Evolutionary conservation across 2,888 invertebrate species (phyloP), one percentile per base, ranked within the genome.

Genomic region (Steinernema hermaphroditum): DNA sequence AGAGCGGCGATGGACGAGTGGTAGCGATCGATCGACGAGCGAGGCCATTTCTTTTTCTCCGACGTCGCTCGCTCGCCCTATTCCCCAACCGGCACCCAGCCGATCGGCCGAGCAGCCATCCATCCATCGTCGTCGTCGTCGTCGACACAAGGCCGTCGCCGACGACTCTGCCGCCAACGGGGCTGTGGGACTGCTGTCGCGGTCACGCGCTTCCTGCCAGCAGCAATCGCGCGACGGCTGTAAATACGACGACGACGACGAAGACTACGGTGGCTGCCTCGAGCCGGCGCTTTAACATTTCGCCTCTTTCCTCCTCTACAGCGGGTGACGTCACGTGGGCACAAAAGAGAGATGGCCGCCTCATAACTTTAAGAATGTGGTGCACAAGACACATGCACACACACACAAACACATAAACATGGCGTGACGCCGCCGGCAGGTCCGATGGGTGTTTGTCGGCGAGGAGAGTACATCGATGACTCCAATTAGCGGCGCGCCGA

Each of bases 121-220:
- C 62, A 62, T 62, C 32, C 62, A n/a, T n/a, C 27, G 16, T 62
- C 62, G 16, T 27, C 32, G 37, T 12, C 46, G n/a, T 22, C 50
- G 50, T 12, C 62, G 62, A 62, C 32, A 62, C 62, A 62, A 62
- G 62, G 62, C 62, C 54, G 54, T 24, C 24, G 54, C 14, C 46
- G 43, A 41, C 43, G 43, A 41, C 43, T 8, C 43, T 19, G 54
- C 54, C 62, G 62, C 62, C 62, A 62, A 62, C 62, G 62, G 62
- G 62, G 62, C 62, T 62, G 62, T 62, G 62, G 32, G 62, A 62
- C 62, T 62, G 62, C 62, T 62, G 62, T 62, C 62, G 62, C 62
- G 62, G 62, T 62, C 62, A 62, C 62, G 62, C 62, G 62, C 62
- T 62, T 54, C 54, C 62, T 62, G 62, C 62, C 62, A 62, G 62